Evolutionary conservation across 2,113 vertebrate genomes (phyloP).

Genomic region (Gymnogyps californianus): DNA sequence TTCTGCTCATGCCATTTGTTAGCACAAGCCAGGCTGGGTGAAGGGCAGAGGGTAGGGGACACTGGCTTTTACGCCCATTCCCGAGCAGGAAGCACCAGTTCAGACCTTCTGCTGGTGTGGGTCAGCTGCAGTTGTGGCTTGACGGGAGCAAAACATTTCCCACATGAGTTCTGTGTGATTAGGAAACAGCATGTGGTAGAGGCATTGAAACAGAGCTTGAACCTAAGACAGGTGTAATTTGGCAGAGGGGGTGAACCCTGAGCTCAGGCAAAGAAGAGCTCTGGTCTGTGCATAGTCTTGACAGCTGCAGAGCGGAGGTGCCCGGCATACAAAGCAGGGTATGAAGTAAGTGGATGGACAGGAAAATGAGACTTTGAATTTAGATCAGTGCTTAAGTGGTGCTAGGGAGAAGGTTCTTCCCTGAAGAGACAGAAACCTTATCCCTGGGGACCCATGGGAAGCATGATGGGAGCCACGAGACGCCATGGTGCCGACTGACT

Average conservation of each 20-base stretch:
- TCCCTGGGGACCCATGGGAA: accelerated
- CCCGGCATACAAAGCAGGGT: not conserved
- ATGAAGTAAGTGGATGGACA: not conserved
- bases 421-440: not conserved
- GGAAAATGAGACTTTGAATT: not conserved
- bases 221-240: not conserved
- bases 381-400: not conserved
- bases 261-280: not conserved
- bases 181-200: not conserved
- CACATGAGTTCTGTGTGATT: not conserved
- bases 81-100: not conserved
- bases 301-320: not conserved
- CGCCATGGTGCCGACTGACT: accelerated
- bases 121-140: not conserved
- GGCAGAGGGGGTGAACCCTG: not conserved
- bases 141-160: not conserved
- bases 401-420: not conserved
- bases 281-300: not conserved
- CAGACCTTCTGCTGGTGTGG: not conserved
- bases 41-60: not conserved
- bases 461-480: accelerated
- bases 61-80: accelerated
- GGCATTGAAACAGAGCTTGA: not conserved
- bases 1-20: not conserved
- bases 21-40: not conserved